Evolutionary conservation across 2,113 vertebrate species (phyloP), one percentile per base, ranked within the genome.

Genomic region (Phyllopteryx taeniolatus): DNA sequence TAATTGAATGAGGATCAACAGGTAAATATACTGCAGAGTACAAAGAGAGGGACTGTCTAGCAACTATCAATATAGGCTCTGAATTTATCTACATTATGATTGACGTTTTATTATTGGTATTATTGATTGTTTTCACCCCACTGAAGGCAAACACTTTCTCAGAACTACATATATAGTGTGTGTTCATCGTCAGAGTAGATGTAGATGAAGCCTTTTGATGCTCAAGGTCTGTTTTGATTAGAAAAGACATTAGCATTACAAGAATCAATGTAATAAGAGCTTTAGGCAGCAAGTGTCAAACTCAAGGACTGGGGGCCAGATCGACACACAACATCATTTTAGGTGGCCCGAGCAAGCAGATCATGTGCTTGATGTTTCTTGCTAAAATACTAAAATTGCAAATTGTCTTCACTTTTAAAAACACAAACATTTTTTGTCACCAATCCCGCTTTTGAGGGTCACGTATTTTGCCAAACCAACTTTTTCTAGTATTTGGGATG

Each of bases 121-220:
- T 47, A 47, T 66, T 17, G 68, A 91, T 79, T 79, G 70, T 60
- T 67, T 70, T n/a, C 31, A 31, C 57, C 66, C 69, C 8, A 35
- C 47, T 12, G 42, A 86, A 67, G 62, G 77, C 5, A 75, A 81
- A 71, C 22, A 20, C 46, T 11, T 43, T 47, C 49, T 71, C 63
- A 44, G 35, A 70, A 46, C 47, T 74, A 56, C 78, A 84, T 82
- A 84, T 82, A 60, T 33, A 60, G 57, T 7, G 42, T 74, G 47
- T 51, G 11, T 19, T 80, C 82, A 86, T 11, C 85, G 81, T 53
- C 84, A 73, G 22, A 4, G 7, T 69, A 70, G 35, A 72, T 63
- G 33, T 51, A 80, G 44, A 4, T 22, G n/a, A 3, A 35, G 67
- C 64, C 74, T 72, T 79, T 43, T 22, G 71, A 67, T 44, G 2